phyloP scores from a whole-genome alignment of 1,140 invertebrate genomes.

The Chironomus tepperi region DNA sequence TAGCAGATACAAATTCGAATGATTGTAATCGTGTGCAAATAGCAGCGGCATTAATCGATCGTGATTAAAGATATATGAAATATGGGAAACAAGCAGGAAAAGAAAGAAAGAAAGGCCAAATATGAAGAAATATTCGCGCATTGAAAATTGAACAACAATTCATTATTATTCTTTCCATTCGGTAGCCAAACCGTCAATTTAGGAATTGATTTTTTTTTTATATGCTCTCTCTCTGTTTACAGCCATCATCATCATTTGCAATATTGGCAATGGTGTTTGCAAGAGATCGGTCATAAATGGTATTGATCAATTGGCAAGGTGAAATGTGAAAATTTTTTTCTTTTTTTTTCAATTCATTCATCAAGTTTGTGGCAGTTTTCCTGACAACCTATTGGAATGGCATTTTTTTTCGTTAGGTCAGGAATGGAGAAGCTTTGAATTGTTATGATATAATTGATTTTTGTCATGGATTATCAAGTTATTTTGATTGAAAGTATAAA shows the following conservation, averaged over 20 bases:
- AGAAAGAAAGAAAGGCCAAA: neutral
- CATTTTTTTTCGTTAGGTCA: neutral
- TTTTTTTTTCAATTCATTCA: neutral
- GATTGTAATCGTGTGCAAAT: neutral
- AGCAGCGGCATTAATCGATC: conserved; percentile 11
- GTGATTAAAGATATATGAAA: conserved; percentile 17
- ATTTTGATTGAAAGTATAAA: too few relatives aligned
- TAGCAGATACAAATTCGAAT: neutral
- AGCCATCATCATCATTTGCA: neutral
- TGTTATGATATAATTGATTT: too few relatives aligned
- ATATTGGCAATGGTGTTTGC: neutral
- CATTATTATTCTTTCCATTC: neutral
- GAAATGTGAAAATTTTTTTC: neutral
- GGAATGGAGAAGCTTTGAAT: too few relatives aligned
- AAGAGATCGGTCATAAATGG: conserved; percentile 10
- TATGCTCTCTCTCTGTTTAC: too few relatives aligned
- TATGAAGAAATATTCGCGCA: neutral
- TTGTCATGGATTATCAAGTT: too few relatives aligned
- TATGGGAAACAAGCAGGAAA: neutral
- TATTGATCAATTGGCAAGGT: conserved; percentile 16
- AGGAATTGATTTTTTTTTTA: neutral
- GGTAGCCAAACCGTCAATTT: conserved; percentile 5
- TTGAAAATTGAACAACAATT: conserved; percentile 9
- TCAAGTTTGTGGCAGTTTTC: neutral
- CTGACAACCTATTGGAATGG: neutral